Evolutionary conservation across 2,113 vertebrate genomes (phyloP), one percentile per base, ranked within the genome.

Genomic region (Prochilodus magdalenae): DNA sequence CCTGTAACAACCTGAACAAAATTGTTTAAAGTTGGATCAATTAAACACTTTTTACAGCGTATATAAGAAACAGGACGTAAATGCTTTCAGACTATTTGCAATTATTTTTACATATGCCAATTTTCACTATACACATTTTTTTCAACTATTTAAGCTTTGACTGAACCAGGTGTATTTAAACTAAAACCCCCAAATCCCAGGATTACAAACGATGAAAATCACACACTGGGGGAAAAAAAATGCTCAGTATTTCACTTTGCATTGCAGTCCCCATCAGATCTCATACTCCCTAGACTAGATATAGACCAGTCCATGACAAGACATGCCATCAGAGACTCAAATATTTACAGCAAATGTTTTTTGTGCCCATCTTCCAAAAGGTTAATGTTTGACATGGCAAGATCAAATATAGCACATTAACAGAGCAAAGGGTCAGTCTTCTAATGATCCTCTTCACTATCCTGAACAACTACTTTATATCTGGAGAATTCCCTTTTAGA

Each of bases 381-480:
- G 89, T 92, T 89, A 89, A 92, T 92, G 80, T 90, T 91, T 93
- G 80, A 91, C 88, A 62, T 20, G 60, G 27, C 49, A 60, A 30
- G 49, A 51, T 66, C 53, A 79, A 51, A 82, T 36, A 57, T 44
- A 82, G 75, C 27, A 75, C 80, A 86, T 85, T 88, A 86, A 87
- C 81, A 86, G 14, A 81, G 69, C 70, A 70, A 44, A 6, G 47
- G 71, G 69, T 69, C 80, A 79, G 44, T 67, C 75, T 76, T 66
- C 83, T 79, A 88, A 87, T 80, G 44, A 60, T 71, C 74, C 66
- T 84, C 75, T 53, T 30, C 47, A 27, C 65, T 70, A 33, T 72
- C 15, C 57, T 36, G 62, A 51, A 60, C 20, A 74, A n/a, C 13
- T 60, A 49, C n/a, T 55, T 24, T 3, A 20, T 27, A 69, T 13